phyloP scores from a whole-genome alignment of 2,797 vertebrate species.

The Chlorospingus flavigularis region DNA sequence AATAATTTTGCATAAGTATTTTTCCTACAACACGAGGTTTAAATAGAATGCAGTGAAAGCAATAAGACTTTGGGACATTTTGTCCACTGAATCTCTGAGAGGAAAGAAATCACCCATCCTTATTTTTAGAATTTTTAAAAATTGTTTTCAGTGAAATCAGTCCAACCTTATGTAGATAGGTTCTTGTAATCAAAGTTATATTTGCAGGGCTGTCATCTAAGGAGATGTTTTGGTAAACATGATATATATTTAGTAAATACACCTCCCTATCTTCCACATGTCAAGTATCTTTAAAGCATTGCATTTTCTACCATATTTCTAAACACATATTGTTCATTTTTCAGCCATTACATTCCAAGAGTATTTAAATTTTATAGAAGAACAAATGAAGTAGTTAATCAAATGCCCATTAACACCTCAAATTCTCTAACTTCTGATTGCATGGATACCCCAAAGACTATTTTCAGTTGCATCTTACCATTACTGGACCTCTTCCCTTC shows the following conservation, averaged over 20 bases:
- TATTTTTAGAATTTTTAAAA: fast-evolving
- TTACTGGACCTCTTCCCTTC: neutral
- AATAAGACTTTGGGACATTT: neutral
- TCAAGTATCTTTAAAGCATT: neutral
- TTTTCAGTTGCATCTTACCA: neutral
- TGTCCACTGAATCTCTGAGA: neutral
- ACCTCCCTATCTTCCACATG: neutral
- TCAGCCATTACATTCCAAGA: neutral
- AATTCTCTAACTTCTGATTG: neutral
- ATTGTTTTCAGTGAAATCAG: neutral
- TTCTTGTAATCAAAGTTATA: neutral
- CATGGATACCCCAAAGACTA: neutral
- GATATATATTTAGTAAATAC: neutral
- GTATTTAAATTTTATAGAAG: neutral
- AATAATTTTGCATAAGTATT: neutral
- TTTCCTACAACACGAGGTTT: neutral
- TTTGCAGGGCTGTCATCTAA: neutral
- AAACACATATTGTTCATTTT: neutral
- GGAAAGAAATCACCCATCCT: neutral
- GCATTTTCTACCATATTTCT: neutral
- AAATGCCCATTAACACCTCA: neutral
- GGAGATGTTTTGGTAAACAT: neutral
- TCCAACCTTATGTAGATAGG: neutral
- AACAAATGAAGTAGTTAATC: neutral
- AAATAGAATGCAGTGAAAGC: neutral